A percentile compares a stretch with the other conserved stretches of the same genome.
These are phyloP conservation scores for Oceanodroma tethys DNA, from an alignment of 2,113 vertebrate species.

Conservation along the genomic window DNA sequence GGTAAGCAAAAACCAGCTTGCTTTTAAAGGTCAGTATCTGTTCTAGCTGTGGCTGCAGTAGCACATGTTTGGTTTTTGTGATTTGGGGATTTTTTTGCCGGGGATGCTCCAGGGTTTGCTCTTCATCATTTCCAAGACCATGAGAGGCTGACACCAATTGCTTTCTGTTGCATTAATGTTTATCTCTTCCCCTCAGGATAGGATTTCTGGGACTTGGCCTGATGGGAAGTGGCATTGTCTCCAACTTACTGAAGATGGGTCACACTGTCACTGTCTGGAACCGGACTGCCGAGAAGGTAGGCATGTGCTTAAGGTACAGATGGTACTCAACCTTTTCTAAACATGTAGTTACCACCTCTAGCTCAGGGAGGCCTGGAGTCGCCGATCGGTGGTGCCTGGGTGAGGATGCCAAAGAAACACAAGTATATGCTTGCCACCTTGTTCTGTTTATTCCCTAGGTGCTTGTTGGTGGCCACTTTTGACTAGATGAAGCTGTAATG, in stretches of 20 bases:
- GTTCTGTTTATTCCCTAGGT: background rate
- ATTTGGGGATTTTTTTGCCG: background rate
- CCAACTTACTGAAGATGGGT: conserved; percentile 97
- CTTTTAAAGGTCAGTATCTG: background rate
- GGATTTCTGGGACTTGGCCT: conserved; percentile 96
- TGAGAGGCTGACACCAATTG: background rate
- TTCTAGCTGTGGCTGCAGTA: background rate
- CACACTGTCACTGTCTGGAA: conserved; percentile 98
- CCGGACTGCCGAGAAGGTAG: conserved; percentile 96
- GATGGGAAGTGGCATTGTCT: conserved; percentile 97
- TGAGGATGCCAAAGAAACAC: background rate
- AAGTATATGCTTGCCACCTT: background rate
- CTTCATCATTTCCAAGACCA: background rate
- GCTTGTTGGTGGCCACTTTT: background rate
- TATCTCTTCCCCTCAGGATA: conserved; percentile 80
- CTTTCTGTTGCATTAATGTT: background rate
- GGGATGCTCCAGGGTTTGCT: background rate
- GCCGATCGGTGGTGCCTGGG: background rate
- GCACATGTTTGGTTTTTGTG: background rate
- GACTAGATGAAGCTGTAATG: background rate
- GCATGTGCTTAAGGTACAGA: background rate
- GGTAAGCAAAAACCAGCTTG: background rate
- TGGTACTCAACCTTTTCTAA: background rate
- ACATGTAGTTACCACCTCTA: background rate
- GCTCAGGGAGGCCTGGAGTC: background rate